Base-by-base conservation (phyloP, 2,888 invertebrate species). In the Nymphalis c-album region DNA sequence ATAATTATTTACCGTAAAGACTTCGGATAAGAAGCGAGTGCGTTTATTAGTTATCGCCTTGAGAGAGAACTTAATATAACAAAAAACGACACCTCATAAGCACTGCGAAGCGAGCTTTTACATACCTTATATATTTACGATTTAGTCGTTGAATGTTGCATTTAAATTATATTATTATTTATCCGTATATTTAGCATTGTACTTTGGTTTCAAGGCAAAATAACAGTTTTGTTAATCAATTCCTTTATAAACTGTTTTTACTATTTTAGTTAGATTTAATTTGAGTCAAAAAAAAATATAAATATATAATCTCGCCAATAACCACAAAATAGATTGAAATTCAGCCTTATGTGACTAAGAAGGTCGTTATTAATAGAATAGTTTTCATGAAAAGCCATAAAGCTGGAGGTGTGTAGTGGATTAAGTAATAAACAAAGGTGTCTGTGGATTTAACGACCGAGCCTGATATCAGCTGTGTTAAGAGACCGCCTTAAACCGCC, bases 371-470 rank as follows among this genome's bases (percentile, higher is more conserved):
- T 40, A 57, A 57, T 57, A 18, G 57, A 40, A 18, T n/a, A 20
- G 57, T 57, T 35, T 10, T n/a, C n/a, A 55, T 26, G 31, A 35
- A 17, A 48, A 18, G 8, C 10, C 35, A 57, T 57, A 57, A 57
- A 57, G 18, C 57, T n/a, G 57, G 57, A 6, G 57, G 18, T 18
- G 35, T 40, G 18, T 18, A n/a, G 40, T 3, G 7, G 51, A 16
- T 31, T 55, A 8, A 57, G 57, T n/a, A 18, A 57, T 57, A 57
- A 57, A 40, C 22, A 20, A 31, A n/a, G 57, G 57, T 31, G 55
- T 7, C 18, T 48, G 18, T 17, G 40, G 51, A 57, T 8, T 35
- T 10, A 18, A 17, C 8, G 35, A 57, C 35, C 18, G 40, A 13
- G 40, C 13, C n/a, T 18, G 57, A 40, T 57, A 57, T 35, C 55